Percentiles rank a stretch among this genome's conserved stretches.
Conservation (phyloP, 2,797 vertebrate species). For the Amphiprion clarkii region DNA sequence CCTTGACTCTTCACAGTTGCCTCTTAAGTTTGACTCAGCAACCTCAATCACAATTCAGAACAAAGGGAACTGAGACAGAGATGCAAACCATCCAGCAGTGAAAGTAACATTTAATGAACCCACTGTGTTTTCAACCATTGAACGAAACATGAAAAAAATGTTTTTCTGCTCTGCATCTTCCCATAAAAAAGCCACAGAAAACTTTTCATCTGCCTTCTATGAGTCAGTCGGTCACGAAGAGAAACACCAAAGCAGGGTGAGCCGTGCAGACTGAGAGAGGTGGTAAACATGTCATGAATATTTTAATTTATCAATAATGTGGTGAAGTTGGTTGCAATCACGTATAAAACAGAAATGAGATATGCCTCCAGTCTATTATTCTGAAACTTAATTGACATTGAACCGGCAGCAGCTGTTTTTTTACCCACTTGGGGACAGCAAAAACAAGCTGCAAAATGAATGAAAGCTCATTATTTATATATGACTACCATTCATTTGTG, state of each 20-base stretch:
- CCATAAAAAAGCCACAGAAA: constrained; percentile 25
- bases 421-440: background rate
- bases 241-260: constrained; percentile 7
- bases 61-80: constrained; percentile 4
- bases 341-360: background rate
- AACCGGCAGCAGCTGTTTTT: background rate
- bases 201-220: constrained; percentile 20
- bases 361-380: too few species aligned
- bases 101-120: constrained; percentile 40
- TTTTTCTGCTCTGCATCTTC: constrained; percentile 13
- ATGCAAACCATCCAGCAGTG: constrained; percentile 15
- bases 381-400: background rate
- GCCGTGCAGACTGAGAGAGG: background rate
- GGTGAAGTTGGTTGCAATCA: background rate
- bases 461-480: too few species aligned
- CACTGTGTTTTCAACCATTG: constrained; percentile 4
- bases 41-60: constrained; percentile 8
- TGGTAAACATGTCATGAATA: background rate
- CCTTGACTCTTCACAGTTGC: constrained; percentile 8
- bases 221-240: background rate
- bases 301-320: background rate
- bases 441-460: background rate
- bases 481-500: background rate
- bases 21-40: background rate
- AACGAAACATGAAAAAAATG: constrained; percentile 14